Evolutionary conservation across 2,113 vertebrate genomes (phyloP), one percentile per base, ranked within the genome.

Genomic region (Hoplias malabaricus): DNA sequence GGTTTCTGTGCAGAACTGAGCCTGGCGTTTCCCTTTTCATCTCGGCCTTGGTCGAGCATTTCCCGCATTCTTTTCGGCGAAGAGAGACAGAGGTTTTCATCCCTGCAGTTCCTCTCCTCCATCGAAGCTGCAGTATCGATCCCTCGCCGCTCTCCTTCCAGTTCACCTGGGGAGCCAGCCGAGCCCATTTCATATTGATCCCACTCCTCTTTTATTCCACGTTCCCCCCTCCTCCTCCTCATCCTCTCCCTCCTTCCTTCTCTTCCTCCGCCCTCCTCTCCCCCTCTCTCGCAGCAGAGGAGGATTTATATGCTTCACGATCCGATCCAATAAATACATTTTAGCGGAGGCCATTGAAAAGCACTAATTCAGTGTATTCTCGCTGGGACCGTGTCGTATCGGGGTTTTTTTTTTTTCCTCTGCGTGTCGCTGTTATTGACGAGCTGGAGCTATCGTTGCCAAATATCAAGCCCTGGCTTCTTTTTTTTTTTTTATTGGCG

Each of bases 51-150:
- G 83, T 80, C 80, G 46, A 84, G 73, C n/a, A 87, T 80, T 82
- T 78, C 12, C 74, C 86, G 81, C 81, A 71, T 83, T 84, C 78
- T 76, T 84, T 85, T 85, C 77, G 87, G 65, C 36, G 27, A 48
- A 73, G 82, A 82, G 83, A 87, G 90, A 88, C 75, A 75, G 85
- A 89, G 89, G 89, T 90, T 89, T 89, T 86, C 85, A 89, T 88
- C 85, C 85, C 83, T 80, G 86, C 88, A 88, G 86, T 87, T 86
- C 88, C 86, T 89, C 84, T 80, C 79, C 63, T 59, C 77, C 87
- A 91, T 92, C 83, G 90, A 93, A n/a, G 80, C 88, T 54, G 73
- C 25, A 10, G 1, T 88, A 92, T 92, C 81, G 90, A 93, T 88
- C 85, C 65, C 74, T 63, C 84, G 85, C 85, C 86, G 85, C 89